Evolutionary conservation across 2,888 invertebrate species (phyloP), one percentile per base, ranked within the genome.

Genomic region (Malthinus flaveolus): DNA sequence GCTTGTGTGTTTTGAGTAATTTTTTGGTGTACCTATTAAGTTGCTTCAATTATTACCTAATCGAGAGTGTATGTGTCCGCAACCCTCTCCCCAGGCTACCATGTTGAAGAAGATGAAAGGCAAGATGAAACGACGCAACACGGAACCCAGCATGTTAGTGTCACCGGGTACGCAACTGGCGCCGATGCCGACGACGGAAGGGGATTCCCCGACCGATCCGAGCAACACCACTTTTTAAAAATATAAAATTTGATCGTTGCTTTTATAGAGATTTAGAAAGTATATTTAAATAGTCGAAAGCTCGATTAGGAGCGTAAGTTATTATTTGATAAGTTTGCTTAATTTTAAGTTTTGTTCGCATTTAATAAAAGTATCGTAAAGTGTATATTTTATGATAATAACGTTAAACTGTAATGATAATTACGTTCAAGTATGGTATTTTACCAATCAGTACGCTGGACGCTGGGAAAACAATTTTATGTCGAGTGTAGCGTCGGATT

Each of bases 71-170:
- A 54, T 61, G 54, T 60, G 60, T 57, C 54, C 64, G 65, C 66
- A 67, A 81, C 81, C 78, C 79, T 81, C 23, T 23, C 83, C 82
- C 83, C 85, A 97, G 97, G 97, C 98, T 80, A 97, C 97, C 83
- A 98, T 98, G 98, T 87, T 98, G 85, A 97, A 97, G 90, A 97
- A 98, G 87, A 91, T 90, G 82, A 92, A 92, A 84, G 87, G 88
- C 77, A 97, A 97, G 87, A 95, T 96, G 88, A 95, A 95, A 83
- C 87, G 97, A 72, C 90, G 96, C 78, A 94, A 96, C 84, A 94
- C 94, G 71, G 93, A 94, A 84, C 90, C 91, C 71, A 85, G 86
- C 73, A 89, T 89, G 89, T 76, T 81, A 73, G 80, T 82, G 56
- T 81, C 82, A 53, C 81, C 82, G 10, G 79, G 78, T 32, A 70